Conservation (phyloP, 2,113 vertebrate genomes). For the Trematocara variabile region DNA sequence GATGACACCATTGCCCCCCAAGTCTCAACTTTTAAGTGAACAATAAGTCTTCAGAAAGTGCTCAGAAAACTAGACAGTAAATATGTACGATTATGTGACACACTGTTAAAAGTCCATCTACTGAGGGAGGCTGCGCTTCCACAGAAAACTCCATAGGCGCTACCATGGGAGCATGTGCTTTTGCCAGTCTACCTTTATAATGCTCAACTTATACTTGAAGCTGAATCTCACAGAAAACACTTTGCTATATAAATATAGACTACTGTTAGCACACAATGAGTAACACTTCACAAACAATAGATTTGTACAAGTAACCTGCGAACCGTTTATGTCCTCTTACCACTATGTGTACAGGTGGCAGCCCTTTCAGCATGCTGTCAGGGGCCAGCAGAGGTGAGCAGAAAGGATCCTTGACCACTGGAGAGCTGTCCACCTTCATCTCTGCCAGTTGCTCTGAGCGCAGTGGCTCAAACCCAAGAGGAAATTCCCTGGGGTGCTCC, state of each 20-base stretch:
- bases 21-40: background rate
- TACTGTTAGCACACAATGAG: background rate
- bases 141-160: background rate
- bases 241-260: background rate
- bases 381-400: slow-evolving; percentile 80
- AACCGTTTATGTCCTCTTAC: slow-evolving; percentile 48
- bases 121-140: background rate
- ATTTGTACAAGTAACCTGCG: background rate
- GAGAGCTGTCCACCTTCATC: slow-evolving; percentile 72
- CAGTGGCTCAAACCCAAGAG: slow-evolving; percentile 80
- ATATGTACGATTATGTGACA: background rate
- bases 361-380: slow-evolving; percentile 75
- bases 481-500: slow-evolving; percentile 66
- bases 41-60: background rate
- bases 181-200: background rate
- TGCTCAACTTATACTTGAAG: background rate
- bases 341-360: slow-evolving; percentile 76
- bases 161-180: background rate
- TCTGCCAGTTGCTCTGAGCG: slow-evolving; percentile 71
- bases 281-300: background rate
- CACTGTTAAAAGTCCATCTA: background rate
- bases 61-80: background rate
- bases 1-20: background rate
- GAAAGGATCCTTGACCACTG: slow-evolving; percentile 82
- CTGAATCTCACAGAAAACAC: background rate